Conservation (phyloP, 2,888 invertebrate genomes). For the Zootermopsis nevadensis region DNA sequence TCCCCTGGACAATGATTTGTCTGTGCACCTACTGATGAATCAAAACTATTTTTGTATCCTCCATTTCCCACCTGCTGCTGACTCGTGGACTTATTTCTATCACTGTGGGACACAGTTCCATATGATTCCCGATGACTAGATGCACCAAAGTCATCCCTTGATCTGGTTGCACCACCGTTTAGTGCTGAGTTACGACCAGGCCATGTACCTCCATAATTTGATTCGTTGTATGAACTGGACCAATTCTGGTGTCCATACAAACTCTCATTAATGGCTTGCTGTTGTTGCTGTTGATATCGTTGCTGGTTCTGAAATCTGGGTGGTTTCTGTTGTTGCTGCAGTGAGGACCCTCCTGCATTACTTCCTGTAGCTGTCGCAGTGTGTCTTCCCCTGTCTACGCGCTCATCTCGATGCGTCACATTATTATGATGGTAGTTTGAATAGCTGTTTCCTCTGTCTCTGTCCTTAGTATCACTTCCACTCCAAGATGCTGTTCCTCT, state of each 20-base stretch:
- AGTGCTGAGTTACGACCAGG: slow-evolving; percentile 33
- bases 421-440: slow-evolving; percentile 35
- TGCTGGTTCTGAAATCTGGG: slow-evolving; percentile 56
- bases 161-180: background rate
- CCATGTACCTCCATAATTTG: slow-evolving; percentile 44
- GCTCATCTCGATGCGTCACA: slow-evolving; percentile 43
- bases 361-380: background rate
- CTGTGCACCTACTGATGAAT: slow-evolving; percentile 12
- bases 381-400: slow-evolving; percentile 37
- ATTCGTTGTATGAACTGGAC: slow-evolving; percentile 46
- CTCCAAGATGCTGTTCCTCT: slow-evolving; percentile 28
- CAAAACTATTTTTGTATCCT: slow-evolving; percentile 39
- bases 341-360: background rate
- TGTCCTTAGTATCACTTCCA: slow-evolving; percentile 9
- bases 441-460: slow-evolving; percentile 30
- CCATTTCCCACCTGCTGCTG: slow-evolving; percentile 3
- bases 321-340: slow-evolving; percentile 51
- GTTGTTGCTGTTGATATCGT: slow-evolving; percentile 53
- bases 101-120: slow-evolving; percentile 18
- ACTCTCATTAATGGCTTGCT: slow-evolving; percentile 48
- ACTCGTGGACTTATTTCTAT: slow-evolving; percentile 36
- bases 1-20: slow-evolving; percentile 5
- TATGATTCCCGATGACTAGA: slow-evolving; percentile 38
- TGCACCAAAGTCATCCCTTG: slow-evolving; percentile 39
- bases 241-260: slow-evolving; percentile 43